phyloP scores from a whole-genome alignment of 2,113 vertebrate genomes.

The Centropus bengalensis region DNA sequence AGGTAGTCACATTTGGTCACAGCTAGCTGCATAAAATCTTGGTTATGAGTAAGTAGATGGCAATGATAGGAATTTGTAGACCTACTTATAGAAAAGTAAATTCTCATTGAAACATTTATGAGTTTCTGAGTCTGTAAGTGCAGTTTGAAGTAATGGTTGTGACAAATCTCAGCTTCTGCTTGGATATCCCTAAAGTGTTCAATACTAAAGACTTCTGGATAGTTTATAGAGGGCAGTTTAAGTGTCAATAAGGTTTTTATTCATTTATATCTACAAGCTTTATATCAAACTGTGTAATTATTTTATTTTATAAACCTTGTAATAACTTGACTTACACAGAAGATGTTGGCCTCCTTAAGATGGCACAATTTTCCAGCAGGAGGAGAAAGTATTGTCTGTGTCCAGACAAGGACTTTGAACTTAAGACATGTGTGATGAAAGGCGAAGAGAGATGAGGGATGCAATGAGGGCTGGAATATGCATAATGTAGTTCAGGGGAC shows the following conservation, averaged over 20 bases:
- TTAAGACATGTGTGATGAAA: neutral
- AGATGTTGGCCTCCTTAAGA: neutral
- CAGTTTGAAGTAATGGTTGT: neutral
- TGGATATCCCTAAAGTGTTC: neutral
- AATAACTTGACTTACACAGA: neutral
- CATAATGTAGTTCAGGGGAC: neutral
- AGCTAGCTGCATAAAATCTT: neutral
- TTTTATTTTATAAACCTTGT: neutral
- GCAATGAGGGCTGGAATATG: rapidly evolving
- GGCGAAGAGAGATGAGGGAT: neutral
- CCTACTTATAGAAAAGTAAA: neutral
- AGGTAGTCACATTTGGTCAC: neutral
- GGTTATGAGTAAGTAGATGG: neutral
- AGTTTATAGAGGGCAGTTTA: neutral
- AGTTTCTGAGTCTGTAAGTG: neutral
- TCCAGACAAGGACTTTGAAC: neutral
- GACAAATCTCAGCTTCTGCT: neutral
- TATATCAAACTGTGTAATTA: neutral
- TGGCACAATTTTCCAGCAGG: neutral
- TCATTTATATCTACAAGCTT: neutral
- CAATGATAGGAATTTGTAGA: neutral
- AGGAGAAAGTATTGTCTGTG: neutral
- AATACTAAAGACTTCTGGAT: neutral
- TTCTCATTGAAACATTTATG: neutral
- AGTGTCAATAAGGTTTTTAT: neutral